phyloP scores from a whole-genome alignment of 2,113 vertebrate species.

The Zootoca vivipara region DNA sequence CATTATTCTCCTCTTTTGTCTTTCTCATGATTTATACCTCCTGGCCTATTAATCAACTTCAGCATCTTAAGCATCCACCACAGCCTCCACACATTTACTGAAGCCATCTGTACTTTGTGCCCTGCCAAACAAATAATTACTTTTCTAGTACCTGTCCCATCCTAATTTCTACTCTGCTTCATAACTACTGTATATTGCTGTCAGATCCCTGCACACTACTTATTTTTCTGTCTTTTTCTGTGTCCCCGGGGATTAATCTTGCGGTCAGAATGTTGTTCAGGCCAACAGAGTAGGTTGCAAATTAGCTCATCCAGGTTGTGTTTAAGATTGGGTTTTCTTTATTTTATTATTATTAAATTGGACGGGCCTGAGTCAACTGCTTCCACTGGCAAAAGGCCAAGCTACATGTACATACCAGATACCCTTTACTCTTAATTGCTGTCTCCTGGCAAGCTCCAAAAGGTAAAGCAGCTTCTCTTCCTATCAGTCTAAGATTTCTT shows the following conservation, averaged over 20 bases:
- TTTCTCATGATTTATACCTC: conserved; percentile 34
- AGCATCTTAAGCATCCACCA: not conserved
- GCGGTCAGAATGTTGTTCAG: not conserved
- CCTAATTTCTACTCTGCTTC: not conserved
- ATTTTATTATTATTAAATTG: too few relatives aligned
- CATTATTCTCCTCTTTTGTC: conserved; percentile 56
- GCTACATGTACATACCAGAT: not conserved
- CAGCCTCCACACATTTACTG: not conserved
- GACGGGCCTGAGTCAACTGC: not conserved
- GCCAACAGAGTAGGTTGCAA: not conserved
- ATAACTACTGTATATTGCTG: not conserved
- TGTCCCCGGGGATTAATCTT: not conserved
- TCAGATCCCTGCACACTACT: not conserved
- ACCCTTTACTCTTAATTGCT: not conserved
- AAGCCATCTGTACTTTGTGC: not conserved
- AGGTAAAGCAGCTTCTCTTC: not conserved
- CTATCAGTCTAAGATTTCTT: not conserved
- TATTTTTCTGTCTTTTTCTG: not conserved
- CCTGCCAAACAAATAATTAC: not conserved
- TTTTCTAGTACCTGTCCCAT: not conserved
- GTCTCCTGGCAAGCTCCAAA: not conserved
- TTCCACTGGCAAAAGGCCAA: not conserved
- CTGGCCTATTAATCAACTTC: conserved; percentile 27
- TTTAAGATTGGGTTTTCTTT: not conserved
- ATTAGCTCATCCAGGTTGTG: not conserved